phyloP scores from a whole-genome alignment of 2,888 invertebrate genomes.

The Phalera bucephala region DNA sequence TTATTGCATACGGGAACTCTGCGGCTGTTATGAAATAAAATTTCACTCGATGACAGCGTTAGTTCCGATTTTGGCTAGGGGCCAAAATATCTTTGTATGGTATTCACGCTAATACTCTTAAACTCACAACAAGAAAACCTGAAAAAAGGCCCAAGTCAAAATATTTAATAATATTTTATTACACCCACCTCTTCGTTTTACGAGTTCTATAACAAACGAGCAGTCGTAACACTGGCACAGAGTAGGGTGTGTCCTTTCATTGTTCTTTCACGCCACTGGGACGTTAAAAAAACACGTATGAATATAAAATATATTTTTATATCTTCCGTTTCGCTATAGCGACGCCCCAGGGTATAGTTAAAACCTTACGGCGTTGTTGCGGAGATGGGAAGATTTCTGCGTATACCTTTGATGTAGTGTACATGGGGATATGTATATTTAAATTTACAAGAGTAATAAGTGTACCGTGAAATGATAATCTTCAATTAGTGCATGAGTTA shows the following conservation, averaged over 20 bases:
- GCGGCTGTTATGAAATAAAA: too few species aligned
- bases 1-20: too few species aligned
- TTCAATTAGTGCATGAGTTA: too few species aligned
- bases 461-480: too few species aligned
- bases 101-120: too few species aligned
- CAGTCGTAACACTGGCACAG: conserved; percentile 12
- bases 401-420: background rate
- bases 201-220: conserved; percentile 10
- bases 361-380: conserved; percentile 7
- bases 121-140: too few species aligned
- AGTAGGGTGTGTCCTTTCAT: conserved; percentile 18
- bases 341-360: conserved; percentile 23
- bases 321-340: conserved; percentile 23
- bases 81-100: too few species aligned
- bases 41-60: too few species aligned
- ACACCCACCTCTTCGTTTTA: conserved; percentile 14
- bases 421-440: background rate
- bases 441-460: background rate
- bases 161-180: conserved; percentile 4
- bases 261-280: conserved; percentile 26
- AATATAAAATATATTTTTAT: conserved; percentile 34
- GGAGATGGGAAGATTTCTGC: background rate
- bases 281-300: conserved; percentile 13
- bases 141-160: too few species aligned
- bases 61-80: too few species aligned